Conservation (phyloP, 2,113 vertebrate species). For the Ceyx cyanopectus region DNA sequence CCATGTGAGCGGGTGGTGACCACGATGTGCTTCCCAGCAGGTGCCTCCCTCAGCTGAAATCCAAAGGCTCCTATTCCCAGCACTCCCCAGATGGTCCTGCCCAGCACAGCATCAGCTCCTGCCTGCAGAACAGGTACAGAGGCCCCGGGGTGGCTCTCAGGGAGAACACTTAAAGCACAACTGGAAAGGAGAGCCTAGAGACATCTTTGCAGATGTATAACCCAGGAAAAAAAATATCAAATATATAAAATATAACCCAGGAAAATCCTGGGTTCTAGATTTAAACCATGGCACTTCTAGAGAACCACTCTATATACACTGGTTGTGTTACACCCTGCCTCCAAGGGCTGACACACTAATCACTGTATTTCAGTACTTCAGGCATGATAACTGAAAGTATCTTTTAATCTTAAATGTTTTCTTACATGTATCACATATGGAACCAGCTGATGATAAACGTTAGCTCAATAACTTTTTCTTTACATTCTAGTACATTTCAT, state of each 20-base stretch:
- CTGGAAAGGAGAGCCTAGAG: background rate
- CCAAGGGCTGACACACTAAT: background rate
- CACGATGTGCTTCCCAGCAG: conserved; percentile 86
- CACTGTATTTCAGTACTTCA: background rate
- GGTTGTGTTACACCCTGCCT: background rate
- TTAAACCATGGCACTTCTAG: background rate
- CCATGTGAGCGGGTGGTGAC: conserved; percentile 95
- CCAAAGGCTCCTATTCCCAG: conserved; percentile 92
- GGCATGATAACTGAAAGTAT: background rate
- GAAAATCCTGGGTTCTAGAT: background rate
- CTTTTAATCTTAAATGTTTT: background rate
- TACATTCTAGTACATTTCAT: background rate
- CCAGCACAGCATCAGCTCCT: conserved; percentile 82
- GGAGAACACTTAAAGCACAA: background rate
- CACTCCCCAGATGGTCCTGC: conserved; percentile 95
- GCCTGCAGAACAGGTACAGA: conserved; percentile 72
- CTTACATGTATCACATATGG: background rate
- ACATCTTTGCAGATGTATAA: background rate
- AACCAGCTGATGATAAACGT: background rate
- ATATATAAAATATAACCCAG: too few relatives aligned
- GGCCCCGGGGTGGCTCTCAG: background rate
- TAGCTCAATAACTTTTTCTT: background rate
- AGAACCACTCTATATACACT: background rate
- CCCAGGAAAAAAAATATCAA: too few relatives aligned
- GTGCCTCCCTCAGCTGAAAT: conserved; percentile 90